Conservation (phyloP, 2,888 invertebrate species). For the Itoplectis maculator region DNA sequence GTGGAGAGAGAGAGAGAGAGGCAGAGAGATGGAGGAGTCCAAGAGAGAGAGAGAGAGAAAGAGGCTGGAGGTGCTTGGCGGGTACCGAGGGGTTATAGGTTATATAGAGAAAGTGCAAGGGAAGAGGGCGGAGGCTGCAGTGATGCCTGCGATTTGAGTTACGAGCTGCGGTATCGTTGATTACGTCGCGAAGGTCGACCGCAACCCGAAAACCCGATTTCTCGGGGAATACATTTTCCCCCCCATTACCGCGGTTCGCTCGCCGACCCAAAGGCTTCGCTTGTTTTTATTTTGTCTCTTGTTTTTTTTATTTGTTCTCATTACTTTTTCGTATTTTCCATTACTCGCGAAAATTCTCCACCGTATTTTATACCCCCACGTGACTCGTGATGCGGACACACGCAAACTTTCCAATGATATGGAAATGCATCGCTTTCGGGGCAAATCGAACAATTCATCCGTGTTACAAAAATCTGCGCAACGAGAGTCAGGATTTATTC, state of each 20-base stretch:
- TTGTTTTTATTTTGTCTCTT: background rate
- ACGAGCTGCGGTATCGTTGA: constrained; percentile 50
- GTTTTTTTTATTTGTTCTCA: constrained; percentile 11
- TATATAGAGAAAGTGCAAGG: background rate
- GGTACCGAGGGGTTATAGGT: constrained; percentile 19
- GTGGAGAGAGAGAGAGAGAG: constrained; percentile 21
- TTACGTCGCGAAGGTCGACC: constrained; percentile 45
- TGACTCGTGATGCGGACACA: background rate
- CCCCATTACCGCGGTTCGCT: background rate
- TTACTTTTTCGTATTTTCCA: constrained; percentile 18
- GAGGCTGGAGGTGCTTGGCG: constrained; percentile 18
- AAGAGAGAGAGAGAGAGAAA: constrained; percentile 27
- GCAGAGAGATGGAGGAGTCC: no score
- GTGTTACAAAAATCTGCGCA: background rate
- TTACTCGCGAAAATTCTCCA: background rate
- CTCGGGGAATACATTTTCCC: constrained; percentile 28
- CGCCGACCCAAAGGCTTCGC: background rate
- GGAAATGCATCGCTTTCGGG: background rate
- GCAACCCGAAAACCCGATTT: constrained; percentile 38
- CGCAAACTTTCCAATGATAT: background rate
- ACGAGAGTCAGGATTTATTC: background rate
- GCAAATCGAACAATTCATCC: background rate
- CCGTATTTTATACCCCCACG: background rate
- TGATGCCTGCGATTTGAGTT: constrained; percentile 43
- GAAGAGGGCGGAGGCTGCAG: constrained; percentile 27